Evolutionary conservation across 1,140 invertebrate genomes (phyloP), one percentile per base, ranked within the genome.

Genomic region (Brevipalpus yothersi): DNA sequence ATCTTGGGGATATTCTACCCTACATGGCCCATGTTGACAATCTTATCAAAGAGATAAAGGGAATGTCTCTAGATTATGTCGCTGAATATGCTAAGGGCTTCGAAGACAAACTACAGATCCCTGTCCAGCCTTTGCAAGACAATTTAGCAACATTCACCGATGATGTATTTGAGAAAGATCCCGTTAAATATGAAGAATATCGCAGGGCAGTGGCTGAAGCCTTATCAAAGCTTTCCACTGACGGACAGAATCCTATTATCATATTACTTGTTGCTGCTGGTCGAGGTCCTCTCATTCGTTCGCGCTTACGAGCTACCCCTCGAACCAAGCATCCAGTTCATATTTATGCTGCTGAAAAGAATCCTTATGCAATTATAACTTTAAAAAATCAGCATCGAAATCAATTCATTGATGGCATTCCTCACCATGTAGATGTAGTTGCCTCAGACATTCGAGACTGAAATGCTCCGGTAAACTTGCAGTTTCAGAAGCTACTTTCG

Each of bases 101-200:
- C 74, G 91, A 95, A 75, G 90, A 96, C 73, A 84, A 81, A 66
- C 72, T 96, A 4, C 90, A 95, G 65, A 69, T 70, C 64, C 74
- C 74, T 17, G 64, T 75, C 10, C 74, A 75, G 74, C 95, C 95
- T 10, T 71, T 98, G 2, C 84, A 84, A 72, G 91, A 97, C 68
- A 94, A 98, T 74, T 75, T 99, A 17, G 89, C 95, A 70, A 86
- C 86, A 8, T 80, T 84, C 63, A 93, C 92, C 1, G 99, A 99
- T 70, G 91, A 96, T 75, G 81, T 95, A 9, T 99, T 99, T 78
- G 94, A 99, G 74, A 88, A 89, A 68, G 94, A 99, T 79, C 87
- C 89, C 12, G 75, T 93, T 0, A 99, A 99, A 72, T 99, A 99
- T 73, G 78, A 80, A 39, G 77, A 86, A 60, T 99, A 99, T 73